Evolutionary conservation across 2,797 vertebrate genomes (phyloP), one percentile per base, ranked within the genome.

Genomic region (Serranus cabrilla): DNA sequence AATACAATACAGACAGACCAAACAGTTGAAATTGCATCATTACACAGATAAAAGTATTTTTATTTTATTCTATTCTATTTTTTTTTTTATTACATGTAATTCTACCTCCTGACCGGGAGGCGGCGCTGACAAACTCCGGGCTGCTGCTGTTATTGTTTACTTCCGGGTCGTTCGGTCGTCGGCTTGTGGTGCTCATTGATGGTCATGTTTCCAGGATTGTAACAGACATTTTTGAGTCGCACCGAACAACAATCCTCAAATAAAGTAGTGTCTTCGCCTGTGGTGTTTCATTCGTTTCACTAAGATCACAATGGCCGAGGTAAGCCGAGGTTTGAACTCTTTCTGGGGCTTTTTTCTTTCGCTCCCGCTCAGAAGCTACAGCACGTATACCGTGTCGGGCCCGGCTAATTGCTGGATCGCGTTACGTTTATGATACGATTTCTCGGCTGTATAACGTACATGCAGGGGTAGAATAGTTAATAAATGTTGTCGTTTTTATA

Each of bases 271-370:
- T 57, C 0, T 31, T 65, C 11, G 0, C 0, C 6, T 27, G 2
- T 8, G 16, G 40, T 5, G 5, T 25, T 34, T 0, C 14, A 5
- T 25, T 13, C 0, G 12, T 14, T 8, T 3, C 9, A 25, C 66
- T 2, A 7, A 0, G 59, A 0, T 2, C 69, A 83, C n/a, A 13
- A 94, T 94, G 93, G 81, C 88, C 2, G 93, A 94, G 90, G 93
- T 94, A 82, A 80, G 86, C 11, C 11, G 7, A 56, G 5, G 2
- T 62, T 56, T 60, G 1, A 16, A 5, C 2, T 46, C 1, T 5
- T 7, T 5, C 11, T 0, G 2, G 5, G 6, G 2, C 0, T 40
- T 37, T 34, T 50, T 18, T 70, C n/a, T 51, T 27, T 57, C 5
- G 5, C 42, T 76, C 54, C 64, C 45, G 76, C 50, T 51, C 40